Evolutionary conservation across 1,140 invertebrate genomes (phyloP), one percentile per base, ranked within the genome.

Genomic region (Elysia chlorotica): DNA sequence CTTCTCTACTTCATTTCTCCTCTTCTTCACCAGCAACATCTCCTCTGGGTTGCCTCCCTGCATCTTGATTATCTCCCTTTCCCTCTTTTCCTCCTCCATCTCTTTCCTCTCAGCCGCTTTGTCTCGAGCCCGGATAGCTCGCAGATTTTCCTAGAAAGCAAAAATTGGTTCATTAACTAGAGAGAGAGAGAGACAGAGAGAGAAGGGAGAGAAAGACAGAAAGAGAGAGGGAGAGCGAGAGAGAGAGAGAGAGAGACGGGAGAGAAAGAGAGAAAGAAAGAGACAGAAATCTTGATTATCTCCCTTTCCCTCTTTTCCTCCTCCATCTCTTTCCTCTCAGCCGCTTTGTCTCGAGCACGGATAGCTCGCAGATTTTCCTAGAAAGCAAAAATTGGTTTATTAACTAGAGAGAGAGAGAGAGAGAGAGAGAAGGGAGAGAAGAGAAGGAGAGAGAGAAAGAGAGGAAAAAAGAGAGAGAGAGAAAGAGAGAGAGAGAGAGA

Each of bases 21-120:
- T 76, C 65, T 86, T 83, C 71, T 83, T 81, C 23, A 83, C 81
- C 0, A 85, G 74, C 48, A 87, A 66, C 10, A 81, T 77, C 67
- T 85, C 75, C n/a, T 87, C 83, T 19, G 85, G 78, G 73, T 88
- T 87, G 31, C 84, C 85, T 33, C 86, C 87, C 54, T 84, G 76
- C 21, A 65, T 69, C 10, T 78, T 25, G 48, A 88, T 84, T 33
- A 75, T 77, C 30, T 82, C 69, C 62, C 79, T 75, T 30, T 82
- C 78, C 65, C 75, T 75, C n/a, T 82, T 67, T 33, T 86, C 77
- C n/a, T 74, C 65, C 30, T 78, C 61, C 56, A 79, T 72, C 23
- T 79, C 73, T 48, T 82, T 76, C 57, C 74, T 77, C 36, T 82
- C 83, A 28, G 69, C 33, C 4, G 79, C 84, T 36, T 81, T 82